These are phyloP conservation scores for Berghia stephanieae DNA, from an alignment of 1,140 invertebrate species.

Conservation along the genomic window DNA sequence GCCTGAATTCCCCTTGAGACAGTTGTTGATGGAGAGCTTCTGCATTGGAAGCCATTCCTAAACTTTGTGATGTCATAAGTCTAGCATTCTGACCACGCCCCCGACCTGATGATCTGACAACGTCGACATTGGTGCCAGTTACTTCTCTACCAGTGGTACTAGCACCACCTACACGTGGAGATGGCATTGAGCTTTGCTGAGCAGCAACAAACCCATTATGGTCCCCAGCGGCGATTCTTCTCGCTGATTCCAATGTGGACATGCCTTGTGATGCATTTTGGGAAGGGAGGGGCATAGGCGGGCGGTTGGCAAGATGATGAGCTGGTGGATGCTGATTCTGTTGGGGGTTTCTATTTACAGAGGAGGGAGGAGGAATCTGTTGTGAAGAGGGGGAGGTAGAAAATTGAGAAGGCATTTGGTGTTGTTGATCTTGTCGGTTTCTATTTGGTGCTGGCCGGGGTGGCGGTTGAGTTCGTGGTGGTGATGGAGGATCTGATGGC, in stretches of 20 bases:
- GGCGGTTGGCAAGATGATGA: conserved; percentile 47
- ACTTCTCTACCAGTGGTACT: not conserved
- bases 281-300: conserved; percentile 32
- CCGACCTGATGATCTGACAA: no score
- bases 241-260: conserved; percentile 39
- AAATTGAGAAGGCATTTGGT: not conserved
- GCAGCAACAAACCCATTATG: conserved; percentile 23
- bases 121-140: no score
- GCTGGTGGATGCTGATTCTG: conserved; percentile 42
- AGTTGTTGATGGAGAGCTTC: no score
- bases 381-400: no score
- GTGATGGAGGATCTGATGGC: conserved; percentile 27
- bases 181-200: conserved; percentile 8
- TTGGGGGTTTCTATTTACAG: no score
- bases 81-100: no score
- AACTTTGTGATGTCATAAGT: no score
- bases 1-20: no score
- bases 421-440: not conserved
- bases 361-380: not conserved
- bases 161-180: conserved; percentile 15
- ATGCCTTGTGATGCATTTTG: no score
- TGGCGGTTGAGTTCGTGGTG: conserved; percentile 21
- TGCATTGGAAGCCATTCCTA: no score
- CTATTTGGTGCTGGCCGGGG: not conserved
- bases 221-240: conserved; percentile 29